These are phyloP conservation scores for Tricholaema leucomelas DNA, from an alignment of 2,113 vertebrate species.

Conservation along the genomic window DNA sequence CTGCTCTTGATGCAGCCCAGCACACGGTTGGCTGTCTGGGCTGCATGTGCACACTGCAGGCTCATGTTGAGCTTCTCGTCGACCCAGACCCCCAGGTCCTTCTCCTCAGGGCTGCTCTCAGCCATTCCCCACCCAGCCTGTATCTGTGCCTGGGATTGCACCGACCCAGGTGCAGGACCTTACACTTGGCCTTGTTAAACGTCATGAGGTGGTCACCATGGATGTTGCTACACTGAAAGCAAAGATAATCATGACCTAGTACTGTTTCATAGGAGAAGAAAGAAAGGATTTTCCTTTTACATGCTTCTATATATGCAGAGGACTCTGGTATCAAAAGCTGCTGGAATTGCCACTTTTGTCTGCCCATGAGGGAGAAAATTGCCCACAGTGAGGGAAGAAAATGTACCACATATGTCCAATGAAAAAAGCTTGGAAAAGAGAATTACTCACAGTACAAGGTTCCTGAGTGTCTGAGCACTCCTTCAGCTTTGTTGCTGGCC, in stretches of 20 bases:
- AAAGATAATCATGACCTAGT: not conserved
- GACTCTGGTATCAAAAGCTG: not conserved
- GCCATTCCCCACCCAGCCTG: too few species aligned
- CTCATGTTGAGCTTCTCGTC: too few species aligned
- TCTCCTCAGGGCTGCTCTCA: too few species aligned
- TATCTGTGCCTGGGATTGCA: too few species aligned
- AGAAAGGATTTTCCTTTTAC: not conserved
- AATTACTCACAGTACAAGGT: not conserved
- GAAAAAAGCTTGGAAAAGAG: not conserved
- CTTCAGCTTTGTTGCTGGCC: not conserved
- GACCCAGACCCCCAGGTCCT: too few species aligned
- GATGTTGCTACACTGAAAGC: not conserved
- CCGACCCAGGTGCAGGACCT: too few species aligned
- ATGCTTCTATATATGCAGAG: fast-evolving
- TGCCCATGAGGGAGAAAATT: not conserved
- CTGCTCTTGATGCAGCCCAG: too few species aligned
- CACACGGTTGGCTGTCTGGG: too few species aligned
- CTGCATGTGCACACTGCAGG: too few species aligned
- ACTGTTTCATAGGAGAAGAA: not conserved
- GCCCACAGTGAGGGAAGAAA: not conserved
- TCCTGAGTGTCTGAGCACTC: not conserved
- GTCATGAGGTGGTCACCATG: slow-evolving; percentile 46
- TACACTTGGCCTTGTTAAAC: too few species aligned
- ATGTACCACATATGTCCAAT: not conserved
- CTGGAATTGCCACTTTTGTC: not conserved